phyloP scores from a whole-genome alignment of 2,888 invertebrate species.

The Noctua janthe region DNA sequence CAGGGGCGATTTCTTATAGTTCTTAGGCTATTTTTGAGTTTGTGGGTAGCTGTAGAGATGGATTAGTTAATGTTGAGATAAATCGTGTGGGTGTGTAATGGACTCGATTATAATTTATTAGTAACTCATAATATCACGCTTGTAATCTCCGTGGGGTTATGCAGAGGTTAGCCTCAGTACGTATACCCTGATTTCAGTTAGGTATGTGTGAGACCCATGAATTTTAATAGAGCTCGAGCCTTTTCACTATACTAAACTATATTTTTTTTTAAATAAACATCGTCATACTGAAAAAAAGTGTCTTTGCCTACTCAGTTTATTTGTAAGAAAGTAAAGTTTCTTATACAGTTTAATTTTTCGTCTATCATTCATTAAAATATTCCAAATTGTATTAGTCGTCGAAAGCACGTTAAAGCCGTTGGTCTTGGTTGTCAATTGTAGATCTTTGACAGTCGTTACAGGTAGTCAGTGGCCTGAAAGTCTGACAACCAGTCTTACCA shows the following conservation, averaged over 20 bases:
- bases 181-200: not conserved
- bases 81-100: not conserved
- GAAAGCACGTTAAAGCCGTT: too few relatives aligned
- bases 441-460: too few relatives aligned
- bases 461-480: too few relatives aligned
- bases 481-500: too few relatives aligned
- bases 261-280: not conserved
- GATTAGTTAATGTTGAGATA: not conserved
- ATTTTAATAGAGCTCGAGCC: not conserved
- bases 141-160: not conserved
- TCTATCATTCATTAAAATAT: too few relatives aligned
- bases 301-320: too few relatives aligned
- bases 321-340: too few relatives aligned
- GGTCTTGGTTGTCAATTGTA: too few relatives aligned
- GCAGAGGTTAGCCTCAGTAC: not conserved
- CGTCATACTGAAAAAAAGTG: too few relatives aligned
- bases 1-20: slow-evolving; percentile 13
- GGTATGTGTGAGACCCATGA: not conserved
- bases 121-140: not conserved
- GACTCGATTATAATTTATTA: too few relatives aligned
- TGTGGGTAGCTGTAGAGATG: not conserved
- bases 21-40: slow-evolving; percentile 14
- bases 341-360: too few relatives aligned
- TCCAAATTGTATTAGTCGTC: too few relatives aligned
- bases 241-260: fast-evolving